Evolutionary conservation across 2,113 vertebrate species (phyloP).

Genomic region (Catharus bicknelli): DNA sequence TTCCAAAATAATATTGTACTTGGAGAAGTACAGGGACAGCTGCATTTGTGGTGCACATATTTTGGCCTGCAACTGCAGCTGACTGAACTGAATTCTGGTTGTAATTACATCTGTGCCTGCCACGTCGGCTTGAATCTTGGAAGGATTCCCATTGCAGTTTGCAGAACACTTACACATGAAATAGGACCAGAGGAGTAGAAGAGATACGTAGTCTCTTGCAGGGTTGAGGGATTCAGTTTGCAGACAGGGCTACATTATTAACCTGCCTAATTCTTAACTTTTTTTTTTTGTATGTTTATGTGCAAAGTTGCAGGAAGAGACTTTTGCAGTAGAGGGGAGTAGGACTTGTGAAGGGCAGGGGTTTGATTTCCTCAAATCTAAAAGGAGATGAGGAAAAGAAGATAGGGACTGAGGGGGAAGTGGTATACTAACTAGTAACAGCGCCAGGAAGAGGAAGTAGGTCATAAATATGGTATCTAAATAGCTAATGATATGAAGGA

Average conservation of each 20-base stretch:
- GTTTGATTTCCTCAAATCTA: neutral
- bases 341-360: neutral
- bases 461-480: neutral
- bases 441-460: neutral
- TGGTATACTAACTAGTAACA: neutral
- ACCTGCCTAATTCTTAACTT: neutral
- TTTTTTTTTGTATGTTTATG: neutral
- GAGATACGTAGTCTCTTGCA: neutral
- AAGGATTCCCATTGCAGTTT: neutral
- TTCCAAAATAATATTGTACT: neutral
- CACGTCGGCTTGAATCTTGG: constrained; percentile 6
- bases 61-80: neutral
- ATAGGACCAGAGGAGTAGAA: neutral
- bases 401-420: neutral
- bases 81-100: constrained; percentile 2
- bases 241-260: neutral
- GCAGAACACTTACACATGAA: neutral
- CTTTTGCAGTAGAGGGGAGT: neutral
- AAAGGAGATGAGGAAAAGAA: neutral
- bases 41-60: neutral
- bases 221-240: neutral
- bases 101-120: constrained; percentile 58
- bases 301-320: neutral
- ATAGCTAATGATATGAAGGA: neutral
- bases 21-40: neutral